Conservation (phyloP, 2,888 invertebrate genomes). For the Andrena chrysosceles region DNA sequence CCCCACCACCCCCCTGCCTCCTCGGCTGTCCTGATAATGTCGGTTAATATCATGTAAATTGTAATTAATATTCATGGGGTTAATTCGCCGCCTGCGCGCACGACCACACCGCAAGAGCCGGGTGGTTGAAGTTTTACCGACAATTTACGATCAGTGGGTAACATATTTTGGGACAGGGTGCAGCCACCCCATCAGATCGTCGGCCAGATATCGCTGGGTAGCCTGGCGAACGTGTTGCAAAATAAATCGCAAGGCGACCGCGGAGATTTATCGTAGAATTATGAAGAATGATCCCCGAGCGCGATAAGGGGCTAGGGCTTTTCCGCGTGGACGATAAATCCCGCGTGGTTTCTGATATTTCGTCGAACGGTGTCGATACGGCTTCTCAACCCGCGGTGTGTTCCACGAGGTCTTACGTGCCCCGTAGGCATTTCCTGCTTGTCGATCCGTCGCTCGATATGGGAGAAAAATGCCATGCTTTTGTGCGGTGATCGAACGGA, state of each 20-base stretch:
- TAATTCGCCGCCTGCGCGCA: slow-evolving; percentile 77
- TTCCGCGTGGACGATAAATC: slow-evolving; percentile 41
- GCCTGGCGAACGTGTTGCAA: slow-evolving; percentile 10
- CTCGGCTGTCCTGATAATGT: slow-evolving; percentile 82
- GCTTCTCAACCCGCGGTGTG: not conserved
- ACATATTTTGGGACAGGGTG: slow-evolving; percentile 73
- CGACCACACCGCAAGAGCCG: slow-evolving; percentile 30
- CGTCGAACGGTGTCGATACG: slow-evolving; percentile 19
- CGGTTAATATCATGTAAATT: slow-evolving; percentile 84
- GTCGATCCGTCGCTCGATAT: slow-evolving; percentile 22
- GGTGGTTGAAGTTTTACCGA: slow-evolving; percentile 75
- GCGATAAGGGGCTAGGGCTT: not conserved
- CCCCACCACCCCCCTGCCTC: slow-evolving; percentile 62
- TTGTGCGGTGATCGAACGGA: not conserved
- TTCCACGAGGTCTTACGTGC: slow-evolving; percentile 20
- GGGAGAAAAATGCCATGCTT: not conserved
- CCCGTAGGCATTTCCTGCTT: slow-evolving; percentile 4
- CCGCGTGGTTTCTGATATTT: slow-evolving; percentile 32
- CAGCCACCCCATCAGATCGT: slow-evolving; percentile 22
- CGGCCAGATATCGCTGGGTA: slow-evolving; percentile 35
- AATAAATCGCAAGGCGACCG: slow-evolving; percentile 53
- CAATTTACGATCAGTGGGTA: slow-evolving; percentile 80
- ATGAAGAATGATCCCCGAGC: slow-evolving; percentile 38
- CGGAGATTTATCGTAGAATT: slow-evolving; percentile 57
- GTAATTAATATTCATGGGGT: slow-evolving; percentile 84